Base-by-base conservation (phyloP, 2,113 vertebrate species). In the Indicator indicator region DNA sequence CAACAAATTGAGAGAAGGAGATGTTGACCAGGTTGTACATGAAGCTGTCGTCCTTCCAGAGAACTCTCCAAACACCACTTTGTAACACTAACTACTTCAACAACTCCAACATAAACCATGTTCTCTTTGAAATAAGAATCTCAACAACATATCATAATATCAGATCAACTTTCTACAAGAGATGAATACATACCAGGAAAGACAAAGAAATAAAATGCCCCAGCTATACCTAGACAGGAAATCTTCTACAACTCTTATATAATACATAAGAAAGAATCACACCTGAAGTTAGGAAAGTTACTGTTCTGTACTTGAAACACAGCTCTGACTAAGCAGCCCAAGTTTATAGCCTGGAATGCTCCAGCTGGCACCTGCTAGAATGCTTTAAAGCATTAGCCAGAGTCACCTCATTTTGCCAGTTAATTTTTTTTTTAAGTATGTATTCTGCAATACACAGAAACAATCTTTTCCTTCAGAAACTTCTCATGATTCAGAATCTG, bases 1-100 rank as follows among this genome's bases (percentile, higher is more conserved):
- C 1, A 7, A 58, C 81, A 87, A 11, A 54, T 33, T 30, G 33
- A 68, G 89, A 70, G 52, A 86, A 80, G 67, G 54, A 89, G 78
- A 91, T 46, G 20, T 32, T 93, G 85, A 88, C 71, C 78, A 83
- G 50, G 46, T 55, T 76, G 46, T 55, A 77, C 79, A 89, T 20
- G 30, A 91, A 73, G 82, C 27, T 67, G 63, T 89, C 78, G 91
- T 59, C 20, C 50, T 91, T 91, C 87, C 89, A 93, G 44, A 62
- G 89, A 95, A 89, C 59, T 80, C 78, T 65, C 17, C 44, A 83
- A 87, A 50, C 14, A 50, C 18, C 19, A 33, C 40, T 69, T 79
- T 32, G 9, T 28, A 82, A 82, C 27, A 82, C 44, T 62, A 91
- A 76, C 67, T 44, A 44, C 36, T 82, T 80, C 44, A 91, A 88